Evolutionary conservation across 2,888 invertebrate species (phyloP), one percentile per base, ranked within the genome.

Genomic region (Saturnia pavonia): DNA sequence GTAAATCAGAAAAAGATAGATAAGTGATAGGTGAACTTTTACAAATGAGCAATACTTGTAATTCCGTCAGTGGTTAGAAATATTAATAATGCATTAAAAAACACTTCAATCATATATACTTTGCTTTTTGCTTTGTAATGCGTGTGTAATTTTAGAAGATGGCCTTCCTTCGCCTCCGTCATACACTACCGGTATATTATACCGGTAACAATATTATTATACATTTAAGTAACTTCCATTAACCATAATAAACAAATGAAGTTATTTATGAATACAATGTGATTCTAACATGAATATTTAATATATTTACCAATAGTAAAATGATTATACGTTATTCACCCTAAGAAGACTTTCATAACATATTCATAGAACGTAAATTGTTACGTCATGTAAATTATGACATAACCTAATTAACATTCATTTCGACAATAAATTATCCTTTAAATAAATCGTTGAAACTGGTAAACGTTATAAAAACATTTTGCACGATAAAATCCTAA

Each of bases 101-200:
- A n/a, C 12, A 60, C 6, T 60, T 27, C 6, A 60, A 60, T 67
- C 40, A 66, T 70, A 66, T 70, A 70, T 67, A 43, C n/a, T 14
- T 48, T 40, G 65, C 48, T 71, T 67, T 25, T 67, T 48, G 19
- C 16, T 65, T 45, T 14, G 70, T 22, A 27, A 12, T 14, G 25
- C 25, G 3, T 4, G 27, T 25, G 57, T 27, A 27, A 27, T 60
- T 60, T 60, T 27, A 60, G 16, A 25, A 14, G 57, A 60, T 60
- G 57, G 25, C 57, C 57, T 27, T 60, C 57, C 57, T 60, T 6
- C 12, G 57, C 14, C 25, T 60, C 11, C 57, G 57, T 60, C 25
- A 60, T 27, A 25, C 11, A 11, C 25, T 25, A 1, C 9, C 25
- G 14, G 11, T 57, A 57, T 16, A n/a, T n/a, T n/a, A n/a, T n/a